Evolutionary conservation across 2,888 invertebrate genomes (phyloP).

Genomic region (Drosophila eohydei): DNA sequence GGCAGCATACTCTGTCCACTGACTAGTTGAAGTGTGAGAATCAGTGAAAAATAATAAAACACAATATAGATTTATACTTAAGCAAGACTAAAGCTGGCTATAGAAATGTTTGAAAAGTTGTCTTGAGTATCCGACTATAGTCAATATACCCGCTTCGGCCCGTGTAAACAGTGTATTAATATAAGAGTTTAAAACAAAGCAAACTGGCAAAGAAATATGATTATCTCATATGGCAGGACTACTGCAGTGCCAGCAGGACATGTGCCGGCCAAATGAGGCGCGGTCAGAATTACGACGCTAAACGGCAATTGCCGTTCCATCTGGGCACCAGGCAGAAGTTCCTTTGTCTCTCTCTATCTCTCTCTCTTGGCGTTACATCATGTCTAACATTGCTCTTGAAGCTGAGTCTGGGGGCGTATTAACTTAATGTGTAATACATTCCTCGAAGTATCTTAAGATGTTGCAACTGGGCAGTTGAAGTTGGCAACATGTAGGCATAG

Average conservation of each 20-base stretch:
- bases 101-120: not conserved
- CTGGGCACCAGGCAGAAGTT: slow-evolving; percentile 21
- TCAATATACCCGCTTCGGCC: not conserved
- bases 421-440: slow-evolving; percentile 17
- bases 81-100: too few relatives aligned
- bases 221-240: slow-evolving; percentile 67
- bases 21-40: not conserved
- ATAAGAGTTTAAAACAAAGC: slow-evolving; percentile 23
- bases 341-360: not conserved
- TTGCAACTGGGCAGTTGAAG: not conserved
- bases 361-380: slow-evolving; percentile 6
- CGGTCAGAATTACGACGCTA: slow-evolving; percentile 28
- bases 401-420: slow-evolving; percentile 17
- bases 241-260: slow-evolving; percentile 65
- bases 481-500: not conserved
- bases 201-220: slow-evolving; percentile 71
- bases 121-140: too few relatives aligned
- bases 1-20: not conserved
- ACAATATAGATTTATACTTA: not conserved
- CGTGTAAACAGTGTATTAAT: not conserved
- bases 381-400: slow-evolving; percentile 10
- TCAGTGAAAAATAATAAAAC: not conserved
- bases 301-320: slow-evolving; percentile 36
- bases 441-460: slow-evolving; percentile 3
- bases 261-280: slow-evolving; percentile 40